Evolutionary conservation across 1,140 invertebrate species (phyloP), one percentile per base, ranked within the genome.

Genomic region (Drosophila pandora): DNA sequence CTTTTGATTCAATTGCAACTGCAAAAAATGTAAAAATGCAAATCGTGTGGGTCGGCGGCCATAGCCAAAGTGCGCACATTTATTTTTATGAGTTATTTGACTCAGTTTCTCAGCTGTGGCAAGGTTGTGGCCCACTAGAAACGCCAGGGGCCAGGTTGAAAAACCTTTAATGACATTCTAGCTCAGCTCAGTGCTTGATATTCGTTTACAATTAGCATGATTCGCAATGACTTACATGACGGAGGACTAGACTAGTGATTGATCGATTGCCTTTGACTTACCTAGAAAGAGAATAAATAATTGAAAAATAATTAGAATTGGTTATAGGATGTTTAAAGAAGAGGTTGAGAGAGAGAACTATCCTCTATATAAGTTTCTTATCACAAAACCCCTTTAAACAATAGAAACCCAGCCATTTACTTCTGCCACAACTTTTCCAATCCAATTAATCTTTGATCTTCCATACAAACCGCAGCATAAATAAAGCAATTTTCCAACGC

Each of bases 151-250:
- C 28, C 59, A 64, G 83, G 78, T 87, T 87, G 75, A 87, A 87
- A 68, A 82, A 88, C 79, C 83, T 76, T 61, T 69, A 59, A 79
- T 82, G 79, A 88, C 83, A 88, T 87, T 17, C 17, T 17, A 17
- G 17, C 17, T 17, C 17, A 17, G 17, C 17, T 17, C 17, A 17
- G 17, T 41, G 71, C 55, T 56, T 70, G 22, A 47, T 21, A 22
- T 23, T 45, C 6, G 23, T 34, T 65, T 52, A 17, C 3, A 32
- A 34, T 59, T 54, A 23, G 50, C 21, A 52, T 55, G 70, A 77
- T 57, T 64, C 22, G 34, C 23, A 57, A 53, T 25, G 63, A 84
- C 82, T 84, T 87, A 84, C 81, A 59, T 56, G 61, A 48, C 32
- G 34, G 43, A 52, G 34, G 43, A 69, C 47, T 68, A 25, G 37